Evolutionary conservation across 2,888 invertebrate species (phyloP).

Genomic region (Leptarthrus brevirostris): DNA sequence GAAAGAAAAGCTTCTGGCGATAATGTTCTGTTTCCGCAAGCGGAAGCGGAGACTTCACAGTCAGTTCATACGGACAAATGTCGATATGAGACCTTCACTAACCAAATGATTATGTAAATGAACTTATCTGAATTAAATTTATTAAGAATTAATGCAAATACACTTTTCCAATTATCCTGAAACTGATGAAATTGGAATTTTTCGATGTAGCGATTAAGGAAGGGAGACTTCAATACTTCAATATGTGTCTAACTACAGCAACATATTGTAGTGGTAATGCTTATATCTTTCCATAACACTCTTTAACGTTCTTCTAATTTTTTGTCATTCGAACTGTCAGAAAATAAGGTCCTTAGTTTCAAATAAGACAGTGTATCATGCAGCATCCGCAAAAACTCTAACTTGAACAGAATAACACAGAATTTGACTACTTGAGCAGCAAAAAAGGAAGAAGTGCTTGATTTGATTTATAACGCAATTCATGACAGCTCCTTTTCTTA

Average conservation of each 20-base stretch:
- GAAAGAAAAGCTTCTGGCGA: neutral
- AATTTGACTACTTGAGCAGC: constrained; percentile 30
- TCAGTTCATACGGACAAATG: neutral
- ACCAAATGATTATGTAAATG: neutral
- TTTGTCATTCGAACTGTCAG: neutral
- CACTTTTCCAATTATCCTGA: neutral
- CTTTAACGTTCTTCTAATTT: too few species aligned
- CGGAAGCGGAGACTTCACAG: neutral
- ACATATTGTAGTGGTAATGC: too few species aligned
- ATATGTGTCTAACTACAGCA: too few species aligned
- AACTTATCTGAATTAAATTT: neutral
- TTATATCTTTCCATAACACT: too few species aligned
- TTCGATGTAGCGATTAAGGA: neutral
- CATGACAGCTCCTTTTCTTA: constrained; percentile 40
- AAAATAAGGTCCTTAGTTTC: neutral
- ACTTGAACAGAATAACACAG: constrained; percentile 14
- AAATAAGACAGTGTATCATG: neutral
- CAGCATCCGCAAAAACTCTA: neutral
- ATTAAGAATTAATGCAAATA: neutral
- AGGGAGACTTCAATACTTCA: too few species aligned
- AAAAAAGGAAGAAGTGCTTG: constrained; percentile 29
- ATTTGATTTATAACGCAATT: constrained; percentile 44
- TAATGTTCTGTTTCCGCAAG: neutral
- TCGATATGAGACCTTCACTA: neutral
- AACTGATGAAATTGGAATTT: neutral